These are phyloP conservation scores for Pluvianellus socialis DNA, from an alignment of 2,113 vertebrate genomes.

Conservation along the genomic window DNA sequence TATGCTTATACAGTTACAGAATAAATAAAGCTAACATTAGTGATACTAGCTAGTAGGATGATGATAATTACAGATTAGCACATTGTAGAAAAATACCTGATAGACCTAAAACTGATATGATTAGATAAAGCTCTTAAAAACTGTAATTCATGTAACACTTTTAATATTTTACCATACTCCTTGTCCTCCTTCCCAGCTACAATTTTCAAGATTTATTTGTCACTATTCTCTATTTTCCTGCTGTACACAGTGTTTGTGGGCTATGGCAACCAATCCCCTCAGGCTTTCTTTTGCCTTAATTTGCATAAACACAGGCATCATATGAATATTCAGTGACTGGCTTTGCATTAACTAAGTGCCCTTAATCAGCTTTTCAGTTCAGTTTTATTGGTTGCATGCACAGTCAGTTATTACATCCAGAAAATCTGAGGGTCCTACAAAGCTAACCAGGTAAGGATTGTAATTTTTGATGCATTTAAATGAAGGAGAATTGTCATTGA, in stretches of 20 bases:
- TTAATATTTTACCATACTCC: constrained; percentile 51
- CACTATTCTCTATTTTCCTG: constrained; percentile 64
- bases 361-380: constrained; percentile 93
- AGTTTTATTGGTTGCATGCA: constrained; percentile 83
- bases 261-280: constrained; percentile 75
- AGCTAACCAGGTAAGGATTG: constrained; percentile 84
- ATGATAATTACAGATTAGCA: constrained; percentile 56
- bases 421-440: constrained; percentile 79
- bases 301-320: constrained; percentile 95
- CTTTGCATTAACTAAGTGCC: constrained; percentile 86
- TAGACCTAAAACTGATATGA: constrained; percentile 47
- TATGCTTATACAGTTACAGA: neutral
- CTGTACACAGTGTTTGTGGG: constrained; percentile 60
- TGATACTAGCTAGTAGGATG: constrained; percentile 18
- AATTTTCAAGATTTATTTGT: constrained; percentile 71
- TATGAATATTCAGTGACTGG: constrained; percentile 95
- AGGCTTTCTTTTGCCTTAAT: constrained; percentile 79
- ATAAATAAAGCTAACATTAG: constrained; percentile 55
- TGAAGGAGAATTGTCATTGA: constrained; percentile 69
- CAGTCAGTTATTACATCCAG: constrained; percentile 82
- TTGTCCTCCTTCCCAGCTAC: constrained; percentile 44
- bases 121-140: constrained; percentile 63
- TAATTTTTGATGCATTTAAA: constrained; percentile 73
- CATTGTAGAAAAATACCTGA: neutral
- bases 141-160: constrained; percentile 42